Base-by-base conservation (phyloP, 23 tunicate genomes). In the Halocynthia roretzi region DNA sequence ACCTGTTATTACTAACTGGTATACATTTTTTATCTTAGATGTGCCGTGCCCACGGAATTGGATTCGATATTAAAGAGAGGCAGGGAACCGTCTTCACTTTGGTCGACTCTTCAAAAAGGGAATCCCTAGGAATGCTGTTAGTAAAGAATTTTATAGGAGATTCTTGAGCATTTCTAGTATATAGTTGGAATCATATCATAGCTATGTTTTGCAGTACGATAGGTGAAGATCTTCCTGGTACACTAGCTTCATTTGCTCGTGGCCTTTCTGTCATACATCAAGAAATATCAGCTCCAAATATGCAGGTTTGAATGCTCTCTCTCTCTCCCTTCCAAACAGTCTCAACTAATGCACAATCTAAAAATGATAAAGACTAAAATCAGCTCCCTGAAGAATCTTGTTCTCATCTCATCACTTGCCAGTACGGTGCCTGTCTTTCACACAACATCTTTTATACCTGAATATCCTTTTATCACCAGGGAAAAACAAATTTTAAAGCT, bases 41-140 rank as follows among this genome's bases (percentile, higher is more conserved):
- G 93, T 93, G 98, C 62, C 78, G 93, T 50, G 92, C 93, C 14
- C 98, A 93, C 71, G 98, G 93, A 48, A 93, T 93, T 7, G 98
- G 98, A 19, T 86, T 93, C 71, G 98, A 93, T 78, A 83, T 93
- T 79, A 93, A 86, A 55, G 93, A 93, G 56, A 53, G 88, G 65
- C 88, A 82, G 70, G 98, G 98, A 18, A 86, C 98, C 7, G 82
- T 93, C 18, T 93, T 93, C 72, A 83, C 93, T 14, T 62, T 93
- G 85, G 76, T 86, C 44, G 87, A 93, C 75, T 80, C 98, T 74
- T 73, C 83, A 15, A 86, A 86, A 54, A 73, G 98, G 49, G 98
- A 93, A 62, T 77, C 81, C 75, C 58, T 93, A 21, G 98, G 98
- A 69, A 93, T 93, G 98, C 62, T 93, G 98, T 91, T 65, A 82